phyloP scores from a whole-genome alignment of 1,140 invertebrate species.

The Zeugodacus cucurbitae region DNA sequence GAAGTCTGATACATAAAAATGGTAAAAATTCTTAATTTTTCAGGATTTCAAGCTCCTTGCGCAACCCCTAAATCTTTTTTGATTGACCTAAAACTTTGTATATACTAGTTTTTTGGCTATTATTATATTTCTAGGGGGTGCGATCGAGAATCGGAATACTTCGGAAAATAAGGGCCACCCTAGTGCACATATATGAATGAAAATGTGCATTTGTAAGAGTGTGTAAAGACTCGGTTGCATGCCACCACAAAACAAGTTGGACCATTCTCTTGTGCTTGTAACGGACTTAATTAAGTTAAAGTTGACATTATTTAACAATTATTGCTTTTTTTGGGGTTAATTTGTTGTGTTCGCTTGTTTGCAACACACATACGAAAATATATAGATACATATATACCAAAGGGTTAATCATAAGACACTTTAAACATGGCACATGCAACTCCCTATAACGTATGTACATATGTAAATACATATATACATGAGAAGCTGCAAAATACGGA shows the following conservation, averaged over 20 bases:
- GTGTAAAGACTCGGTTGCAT: not conserved
- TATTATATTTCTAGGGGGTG: too few species aligned
- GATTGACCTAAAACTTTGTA: too few species aligned
- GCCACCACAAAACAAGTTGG: not conserved
- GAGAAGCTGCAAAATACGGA: not conserved
- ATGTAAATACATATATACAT: not conserved
- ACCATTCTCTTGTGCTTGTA: conserved; percentile 40
- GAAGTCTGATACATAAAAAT: too few species aligned
- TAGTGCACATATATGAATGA: not conserved
- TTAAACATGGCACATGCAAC: not conserved
- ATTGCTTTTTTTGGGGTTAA: conserved; percentile 50
- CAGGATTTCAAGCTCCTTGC: too few species aligned
- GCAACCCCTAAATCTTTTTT: too few species aligned
- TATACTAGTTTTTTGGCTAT: too few species aligned
- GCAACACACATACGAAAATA: not conserved
- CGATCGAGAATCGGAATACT: too few species aligned
- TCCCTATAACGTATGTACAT: too few species aligned
- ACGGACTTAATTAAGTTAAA: conserved; percentile 62
- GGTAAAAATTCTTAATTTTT: too few species aligned
- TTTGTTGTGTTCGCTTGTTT: not conserved
- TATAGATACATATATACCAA: not conserved
- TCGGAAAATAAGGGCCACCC: too few species aligned
- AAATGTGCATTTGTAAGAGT: not conserved
- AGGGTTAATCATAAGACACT: not conserved
- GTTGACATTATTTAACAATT: conserved; percentile 65